Base-by-base conservation (phyloP, 2,888 invertebrate genomes). In the Catocala fraxini region DNA sequence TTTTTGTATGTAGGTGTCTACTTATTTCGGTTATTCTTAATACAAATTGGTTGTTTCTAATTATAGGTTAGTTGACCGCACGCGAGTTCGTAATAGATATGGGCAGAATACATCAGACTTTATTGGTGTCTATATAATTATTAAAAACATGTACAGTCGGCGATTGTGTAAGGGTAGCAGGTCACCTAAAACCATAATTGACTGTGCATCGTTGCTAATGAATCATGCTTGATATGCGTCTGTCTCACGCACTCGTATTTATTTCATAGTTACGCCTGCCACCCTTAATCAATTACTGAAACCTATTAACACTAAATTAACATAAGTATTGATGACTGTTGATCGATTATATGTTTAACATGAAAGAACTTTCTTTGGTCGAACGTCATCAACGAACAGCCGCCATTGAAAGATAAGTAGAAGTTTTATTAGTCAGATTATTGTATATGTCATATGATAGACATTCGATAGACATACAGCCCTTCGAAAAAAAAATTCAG, bases 51-150 rank as follows among this genome's bases (percentile, higher is more conserved):
- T 80, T 69, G 46, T 15, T 15, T 15, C 15, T 79, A 79, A 79
- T n/a, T n/a, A n/a, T 84, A 81, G 77, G 79, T 83, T 75, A 83
- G 82, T 81, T 80, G 83, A 81, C 83, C 83, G 85, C 87, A 89
- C 83, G 83, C 85, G 84, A 89, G 88, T 85, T 88, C 77, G 69
- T 76, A 70, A 70, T 72, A 71, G 73, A 69, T 59, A 87, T 84
- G 84, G 78, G 82, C 80, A n/a, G 83, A 81, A 84, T 92, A 92
- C 93, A 93, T 93, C 93, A 93, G 93, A 15, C 93, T 93, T 82
- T 83, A 75, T 87, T 91, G 90, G 92, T 93, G 92, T 92, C 85
- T 74, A 79, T 77, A 73, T 73, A 82, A 75, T 80, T 77, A 77
- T 68, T 62, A 75, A 79, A 81, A 73, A 81, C 73, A 75, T 81